These are phyloP conservation scores for Encarsia formosa DNA, from an alignment of 2,888 invertebrate species.

Conservation along the genomic window DNA sequence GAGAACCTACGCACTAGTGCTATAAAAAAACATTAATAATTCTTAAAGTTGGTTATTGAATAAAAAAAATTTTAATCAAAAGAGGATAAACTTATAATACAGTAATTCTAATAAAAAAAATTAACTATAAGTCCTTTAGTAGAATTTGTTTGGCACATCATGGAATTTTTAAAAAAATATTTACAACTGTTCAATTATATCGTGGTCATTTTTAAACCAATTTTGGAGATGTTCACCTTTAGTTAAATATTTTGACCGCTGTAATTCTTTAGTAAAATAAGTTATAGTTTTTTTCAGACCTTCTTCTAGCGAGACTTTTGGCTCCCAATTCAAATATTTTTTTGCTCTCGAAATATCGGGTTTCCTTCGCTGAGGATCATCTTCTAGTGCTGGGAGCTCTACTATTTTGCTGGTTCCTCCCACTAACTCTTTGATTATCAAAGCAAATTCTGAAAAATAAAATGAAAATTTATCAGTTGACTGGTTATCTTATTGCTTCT, in stretches of 20 bases:
- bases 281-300: constrained; percentile 90
- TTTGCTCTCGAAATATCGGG: constrained; percentile 92
- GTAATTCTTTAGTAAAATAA: constrained; percentile 88
- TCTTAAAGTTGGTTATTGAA: too few relatives aligned
- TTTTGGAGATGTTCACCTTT: constrained; percentile 49
- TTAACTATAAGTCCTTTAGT: background rate
- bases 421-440: constrained; percentile 77
- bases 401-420: constrained; percentile 83
- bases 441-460: constrained; percentile 69
- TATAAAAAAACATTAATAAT: too few relatives aligned
- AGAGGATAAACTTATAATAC: background rate
- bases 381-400: constrained; percentile 82
- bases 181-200: constrained; percentile 24
- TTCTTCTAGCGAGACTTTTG: constrained; percentile 78
- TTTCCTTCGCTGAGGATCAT: constrained; percentile 91
- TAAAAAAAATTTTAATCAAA: too few relatives aligned
- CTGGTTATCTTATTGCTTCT: background rate
- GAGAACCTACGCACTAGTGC: too few relatives aligned
- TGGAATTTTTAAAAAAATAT: background rate
- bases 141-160: constrained; percentile 8
- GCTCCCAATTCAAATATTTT: constrained; percentile 83
- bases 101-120: too few relatives aligned
- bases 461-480: constrained; percentile 1
- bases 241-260: constrained; percentile 58
- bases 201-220: constrained; percentile 24